Conservation (phyloP, 53 echinoderm and acorn worm species). For the Henricia sp. region DNA sequence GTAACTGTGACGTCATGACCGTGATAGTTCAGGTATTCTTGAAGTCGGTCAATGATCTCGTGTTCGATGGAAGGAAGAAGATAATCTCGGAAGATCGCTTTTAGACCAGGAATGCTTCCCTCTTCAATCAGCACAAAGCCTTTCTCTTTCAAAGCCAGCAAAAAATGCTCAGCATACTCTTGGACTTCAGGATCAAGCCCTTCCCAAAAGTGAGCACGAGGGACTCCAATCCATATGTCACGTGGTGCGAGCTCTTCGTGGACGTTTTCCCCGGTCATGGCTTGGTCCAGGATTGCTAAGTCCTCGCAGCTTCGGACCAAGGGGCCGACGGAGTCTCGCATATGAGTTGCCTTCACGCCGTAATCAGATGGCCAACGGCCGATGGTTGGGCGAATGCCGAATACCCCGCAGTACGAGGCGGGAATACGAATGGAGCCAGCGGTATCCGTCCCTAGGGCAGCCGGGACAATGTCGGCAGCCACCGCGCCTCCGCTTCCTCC, state of each 20-base stretch:
- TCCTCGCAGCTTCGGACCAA: not conserved
- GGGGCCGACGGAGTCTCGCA: slow-evolving; percentile 23
- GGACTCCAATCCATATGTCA: slow-evolving; percentile 18
- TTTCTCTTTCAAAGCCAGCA: not conserved
- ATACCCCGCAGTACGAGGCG: slow-evolving; percentile 27
- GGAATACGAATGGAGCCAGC: slow-evolving; percentile 31
- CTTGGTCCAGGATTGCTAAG: slow-evolving; percentile 16
- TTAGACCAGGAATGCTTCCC: slow-evolving; percentile 8
- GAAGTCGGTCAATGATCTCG: not conserved
- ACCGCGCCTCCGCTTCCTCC: slow-evolving; percentile 24
- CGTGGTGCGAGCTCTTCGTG: slow-evolving; percentile 5
- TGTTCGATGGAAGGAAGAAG: slow-evolving; percentile 6
- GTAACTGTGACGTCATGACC: not conserved
- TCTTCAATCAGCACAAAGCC: slow-evolving; percentile 8
- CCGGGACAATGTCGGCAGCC: slow-evolving; percentile 38
- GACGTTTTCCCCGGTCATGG: slow-evolving; percentile 13
- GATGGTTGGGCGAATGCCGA: slow-evolving; percentile 12
- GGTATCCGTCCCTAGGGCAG: slow-evolving; percentile 34
- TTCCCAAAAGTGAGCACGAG: slow-evolving; percentile 35
- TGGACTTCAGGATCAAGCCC: slow-evolving; percentile 1
- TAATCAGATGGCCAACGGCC: slow-evolving; percentile 29
- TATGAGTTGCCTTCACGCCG: slow-evolving; percentile 1
- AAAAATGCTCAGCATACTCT: not conserved
- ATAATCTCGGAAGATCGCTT: slow-evolving; percentile 6
- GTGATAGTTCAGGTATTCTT: slow-evolving; percentile 14